phyloP scores from a whole-genome alignment of 2,888 invertebrate species.

The Asteroscopus sphinx region DNA sequence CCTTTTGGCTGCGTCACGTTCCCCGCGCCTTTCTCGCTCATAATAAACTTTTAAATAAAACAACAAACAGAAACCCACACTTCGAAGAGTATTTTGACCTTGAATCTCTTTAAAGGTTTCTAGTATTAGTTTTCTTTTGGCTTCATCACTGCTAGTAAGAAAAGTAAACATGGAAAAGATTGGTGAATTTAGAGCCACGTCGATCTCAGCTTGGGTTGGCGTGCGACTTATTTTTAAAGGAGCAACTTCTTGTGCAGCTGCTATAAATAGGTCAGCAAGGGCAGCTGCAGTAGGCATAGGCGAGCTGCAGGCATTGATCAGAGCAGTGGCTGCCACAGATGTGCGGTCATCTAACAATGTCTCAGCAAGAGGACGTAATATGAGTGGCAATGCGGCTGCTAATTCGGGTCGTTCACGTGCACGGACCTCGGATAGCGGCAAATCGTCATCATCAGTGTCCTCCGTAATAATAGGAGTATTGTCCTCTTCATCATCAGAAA shows the following conservation, averaged over 20 bases:
- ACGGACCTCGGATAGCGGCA: slow-evolving; percentile 94
- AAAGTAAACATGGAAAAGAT: slow-evolving; percentile 96
- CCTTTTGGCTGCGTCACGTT: slow-evolving; percentile 87
- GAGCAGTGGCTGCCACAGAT: slow-evolving; percentile 76
- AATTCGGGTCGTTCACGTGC: slow-evolving; percentile 91
- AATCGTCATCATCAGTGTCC: slow-evolving; percentile 93
- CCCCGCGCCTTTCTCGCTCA: slow-evolving; percentile 88
- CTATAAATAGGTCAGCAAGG: slow-evolving; percentile 83
- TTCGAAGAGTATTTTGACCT: slow-evolving; percentile 90
- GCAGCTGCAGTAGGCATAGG: slow-evolving; percentile 82
- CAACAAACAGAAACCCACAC: slow-evolving; percentile 95
- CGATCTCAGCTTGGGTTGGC: slow-evolving; percentile 88
- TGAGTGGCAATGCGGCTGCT: slow-evolving; percentile 83
- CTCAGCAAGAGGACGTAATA: slow-evolving; percentile 83
- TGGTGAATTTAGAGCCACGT: slow-evolving; percentile 93
- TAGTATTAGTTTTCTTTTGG: slow-evolving; percentile 94
- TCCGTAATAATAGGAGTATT: slow-evolving; percentile 82
- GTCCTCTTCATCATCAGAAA: slow-evolving; percentile 96
- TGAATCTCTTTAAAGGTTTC: slow-evolving; percentile 95
- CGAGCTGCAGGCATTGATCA: slow-evolving; percentile 77
- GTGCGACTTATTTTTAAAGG: slow-evolving; percentile 85
- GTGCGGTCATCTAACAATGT: slow-evolving; percentile 84
- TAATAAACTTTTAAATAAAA: slow-evolving; percentile 95
- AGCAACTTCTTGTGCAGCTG: slow-evolving; percentile 86
- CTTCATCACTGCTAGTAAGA: slow-evolving; percentile 93